A percentile compares a stretch with the other conserved stretches of the same genome.
Conservation (phyloP, 2,797 vertebrate species). For the Acrossocheilus fasciatus region DNA sequence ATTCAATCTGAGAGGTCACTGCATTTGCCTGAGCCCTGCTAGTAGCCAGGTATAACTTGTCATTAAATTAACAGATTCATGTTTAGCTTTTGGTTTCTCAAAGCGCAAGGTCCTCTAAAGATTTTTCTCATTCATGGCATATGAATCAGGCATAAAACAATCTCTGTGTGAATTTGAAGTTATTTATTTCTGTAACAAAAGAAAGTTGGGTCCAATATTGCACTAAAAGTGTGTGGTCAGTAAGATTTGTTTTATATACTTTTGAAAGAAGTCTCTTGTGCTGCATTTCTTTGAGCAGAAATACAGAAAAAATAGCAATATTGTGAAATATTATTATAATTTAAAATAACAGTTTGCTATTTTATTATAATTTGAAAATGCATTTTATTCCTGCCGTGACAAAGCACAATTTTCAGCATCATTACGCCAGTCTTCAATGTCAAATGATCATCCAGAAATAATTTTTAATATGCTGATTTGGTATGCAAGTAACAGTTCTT, state of each 20-base stretch:
- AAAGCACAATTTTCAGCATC: not conserved
- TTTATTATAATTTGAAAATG: not conserved
- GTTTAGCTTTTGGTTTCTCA: slow-evolving; percentile 2
- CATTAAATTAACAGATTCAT: not conserved
- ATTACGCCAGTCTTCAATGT: not conserved
- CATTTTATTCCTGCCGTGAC: not conserved
- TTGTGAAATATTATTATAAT: not conserved
- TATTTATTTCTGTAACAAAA: slow-evolving; percentile 1
- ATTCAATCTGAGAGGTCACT: slow-evolving; percentile 16
- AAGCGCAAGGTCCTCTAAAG: not conserved
- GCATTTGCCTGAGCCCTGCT: not conserved
- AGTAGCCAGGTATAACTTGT: not conserved
- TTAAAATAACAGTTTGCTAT: not conserved
- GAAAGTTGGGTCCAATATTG: not conserved
- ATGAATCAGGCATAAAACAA: not conserved
- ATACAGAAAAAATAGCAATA: not conserved
- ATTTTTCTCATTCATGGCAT: not conserved
- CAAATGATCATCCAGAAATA: not conserved
- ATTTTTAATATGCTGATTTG: not conserved
- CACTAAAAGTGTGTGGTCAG: not conserved
- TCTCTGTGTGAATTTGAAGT: not conserved
- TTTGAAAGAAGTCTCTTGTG: not conserved
- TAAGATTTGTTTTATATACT: not conserved
- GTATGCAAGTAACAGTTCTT: no score
- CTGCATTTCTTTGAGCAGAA: not conserved